Base-by-base conservation (phyloP, 2,113 vertebrate species). In the Campylorhamphus procurvoides region DNA sequence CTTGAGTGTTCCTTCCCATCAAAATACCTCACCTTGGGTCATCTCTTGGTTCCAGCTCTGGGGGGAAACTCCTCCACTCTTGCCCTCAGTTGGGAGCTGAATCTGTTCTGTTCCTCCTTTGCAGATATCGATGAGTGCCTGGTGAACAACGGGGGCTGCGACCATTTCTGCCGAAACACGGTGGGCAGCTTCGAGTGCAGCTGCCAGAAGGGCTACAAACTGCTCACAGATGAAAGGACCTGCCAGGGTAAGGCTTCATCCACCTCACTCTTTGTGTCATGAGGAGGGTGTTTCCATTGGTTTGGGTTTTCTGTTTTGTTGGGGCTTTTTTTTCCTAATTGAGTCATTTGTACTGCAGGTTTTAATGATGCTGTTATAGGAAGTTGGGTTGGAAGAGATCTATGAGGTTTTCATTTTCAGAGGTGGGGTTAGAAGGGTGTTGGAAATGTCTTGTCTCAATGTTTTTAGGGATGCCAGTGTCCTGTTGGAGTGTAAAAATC, bases 161-260 rank as follows among this genome's bases (percentile, higher is more conserved):
- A 99, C 96, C 99, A 99, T 94, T 99, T 98, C 97, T 99, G 99
- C 97, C 86, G 99, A 44, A 99, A 99, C 97, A 99, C 99, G 0
- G 99, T 99, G 89, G 99, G 99, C 80, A 99, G 99, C 96, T 99
- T 99, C n/a, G 99, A 99, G 90, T 99, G 99, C 93, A 99, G 99
- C 98, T 99, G 99, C 94, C 99, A 98, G 96, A 99, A 99, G 90
- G 99, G 99, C 75, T 98, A 99, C 96, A 99, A 99, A 96, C 98
- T 99, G 64, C 98, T 99, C 78, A 99, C 99, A 1, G 99, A 99
- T 17, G 99, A 99, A 91, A 98, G 99, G 55, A 98, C 99, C 11
- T 99, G 99, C 94, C 98, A 99, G 98, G 99, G 99, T 99, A 97
- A 98, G 97, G 40, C 9, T 39, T 46, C 18, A 42, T 24, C 60